Evolutionary conservation across 2,888 invertebrate genomes (phyloP), one percentile per base, ranked within the genome.

Genomic region (Andrena praecox): DNA sequence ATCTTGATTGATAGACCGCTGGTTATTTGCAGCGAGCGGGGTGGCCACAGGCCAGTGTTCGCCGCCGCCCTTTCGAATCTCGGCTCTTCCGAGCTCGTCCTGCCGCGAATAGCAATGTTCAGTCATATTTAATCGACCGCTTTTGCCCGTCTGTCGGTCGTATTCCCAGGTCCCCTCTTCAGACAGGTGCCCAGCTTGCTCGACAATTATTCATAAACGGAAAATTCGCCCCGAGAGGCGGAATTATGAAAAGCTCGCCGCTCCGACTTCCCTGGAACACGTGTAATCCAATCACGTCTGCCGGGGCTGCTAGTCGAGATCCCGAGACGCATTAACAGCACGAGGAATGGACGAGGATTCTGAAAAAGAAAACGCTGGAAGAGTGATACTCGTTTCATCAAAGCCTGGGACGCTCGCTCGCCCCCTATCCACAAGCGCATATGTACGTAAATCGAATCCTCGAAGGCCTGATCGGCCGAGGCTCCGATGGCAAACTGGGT

Each of bases 171-270:
- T 20, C 16, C 7, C 42, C 10, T 48, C 60, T 62, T 79, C 64
- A 48, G 68, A 77, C 71, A 48, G 69, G 35, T 20, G 42, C 42
- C 50, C 68, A n/a, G 24, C 31, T 29, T 63, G 50, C 12, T 63
- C 63, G 62, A 52, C 76, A 82, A 88, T 88, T 88, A 87, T 87
- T 88, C 88, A 86, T 64, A 64, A 80, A 73, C 73, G 74, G 64
- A 76, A 70, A 75, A 76, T 76, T 75, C 77, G 35, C 56, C 62
- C 56, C 59, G 56, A 35, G 33, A 24, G 63, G 2, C 31, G 67
- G 67, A 67, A 72, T 71, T 42, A 42, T 16, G 75, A 62, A 56
- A 64, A 82, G 54, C 74, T 66, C 56, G 27, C 6, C 12, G 24
- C 24, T 10, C 35, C 52, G 62, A 68, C 67, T 69, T 50, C 12